A percentile compares a stretch with the other conserved stretches of the same genome.
These are phyloP conservation scores for Hydractinia echinata DNA, from an alignment of 30 jellyfish, hydroid and myxozoan species.

Conservation along the genomic window DNA sequence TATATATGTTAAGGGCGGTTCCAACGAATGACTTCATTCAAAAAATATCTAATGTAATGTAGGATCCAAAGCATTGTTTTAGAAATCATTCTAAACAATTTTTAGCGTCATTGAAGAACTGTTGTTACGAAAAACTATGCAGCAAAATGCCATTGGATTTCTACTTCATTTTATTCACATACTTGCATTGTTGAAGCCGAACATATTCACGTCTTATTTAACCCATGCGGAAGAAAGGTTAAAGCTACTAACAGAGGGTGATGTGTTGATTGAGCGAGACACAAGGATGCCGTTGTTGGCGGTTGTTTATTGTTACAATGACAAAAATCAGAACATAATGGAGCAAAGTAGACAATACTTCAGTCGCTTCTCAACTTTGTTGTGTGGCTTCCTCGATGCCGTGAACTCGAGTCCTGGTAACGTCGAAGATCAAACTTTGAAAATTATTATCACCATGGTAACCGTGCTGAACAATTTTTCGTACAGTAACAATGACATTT, in stretches of 20 bases:
- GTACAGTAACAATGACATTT: background rate
- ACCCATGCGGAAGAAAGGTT: background rate
- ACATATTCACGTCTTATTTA: background rate
- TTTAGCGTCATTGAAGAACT: background rate
- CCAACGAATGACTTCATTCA: too few relatives aligned
- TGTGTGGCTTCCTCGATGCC: background rate
- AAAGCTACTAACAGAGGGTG: background rate
- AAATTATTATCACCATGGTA: background rate
- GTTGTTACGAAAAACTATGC: background rate
- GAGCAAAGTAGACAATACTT: background rate
- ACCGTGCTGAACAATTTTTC: background rate
- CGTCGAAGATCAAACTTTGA: background rate
- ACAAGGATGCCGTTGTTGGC: background rate
- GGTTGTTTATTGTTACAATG: conserved; percentile 1
- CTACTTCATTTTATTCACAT: background rate
- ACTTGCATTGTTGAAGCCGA: background rate
- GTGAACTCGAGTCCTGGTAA: background rate
- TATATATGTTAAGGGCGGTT: too few relatives aligned
- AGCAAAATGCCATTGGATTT: background rate
- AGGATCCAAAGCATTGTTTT: background rate
- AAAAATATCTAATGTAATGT: too few relatives aligned
- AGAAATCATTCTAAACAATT: background rate
- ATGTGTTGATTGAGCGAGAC: background rate
- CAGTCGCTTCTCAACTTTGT: background rate
- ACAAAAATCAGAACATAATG: background rate